Evolutionary conservation across 37 sponge, comb jelly and placozoan species (phyloP), one percentile per base, ranked within the genome.

Genomic region (Corticium candelabrum): DNA sequence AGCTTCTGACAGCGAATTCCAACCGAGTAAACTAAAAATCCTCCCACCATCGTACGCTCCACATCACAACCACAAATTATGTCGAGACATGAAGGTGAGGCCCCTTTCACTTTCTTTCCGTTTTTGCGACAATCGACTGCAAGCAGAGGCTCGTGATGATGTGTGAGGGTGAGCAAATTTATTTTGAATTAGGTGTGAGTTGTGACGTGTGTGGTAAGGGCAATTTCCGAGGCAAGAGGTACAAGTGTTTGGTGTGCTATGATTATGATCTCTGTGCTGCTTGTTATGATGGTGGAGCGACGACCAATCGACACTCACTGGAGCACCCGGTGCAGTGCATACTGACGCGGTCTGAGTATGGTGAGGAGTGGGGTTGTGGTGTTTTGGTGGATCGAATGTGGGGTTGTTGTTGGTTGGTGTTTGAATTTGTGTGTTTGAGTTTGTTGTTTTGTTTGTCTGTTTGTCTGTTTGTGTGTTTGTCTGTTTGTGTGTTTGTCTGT

Each of bases 181-280:
- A 27, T 11, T 21, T 50, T 21, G 62, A 11, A 27, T 4, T 32
- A 95, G 96, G 92, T 56, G 90, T 95, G 2, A 91, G 93, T 77
- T 95, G 96, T 87, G 96, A 95, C 77, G 85, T 86, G 31, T 95
- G 96, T 78, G 88, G 96, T 33, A 95, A 91, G 70, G 75, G 87
- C 21, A 77, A 84, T 7, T 95, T 95, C 77, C 57, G 87, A 2
- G 96, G 96, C 27, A 91, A 89, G 76, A 79, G 96, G 1, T 95
- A 89, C 93, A 95, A 95, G 74, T 95, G 96, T 57, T 84, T 95
- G 1, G 76, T 87, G 27, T 95, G 96, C 76, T 95, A 92, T 34
- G 96, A 95, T 79, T 95, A 88, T 82, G 96, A 95, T 78, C 82
- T 95, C 33, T 95, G 96, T 56, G 39, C 87, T 0, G 87, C 87